phyloP scores from a whole-genome alignment of 2,797 vertebrate species.

The Sebastes oblongus region DNA sequence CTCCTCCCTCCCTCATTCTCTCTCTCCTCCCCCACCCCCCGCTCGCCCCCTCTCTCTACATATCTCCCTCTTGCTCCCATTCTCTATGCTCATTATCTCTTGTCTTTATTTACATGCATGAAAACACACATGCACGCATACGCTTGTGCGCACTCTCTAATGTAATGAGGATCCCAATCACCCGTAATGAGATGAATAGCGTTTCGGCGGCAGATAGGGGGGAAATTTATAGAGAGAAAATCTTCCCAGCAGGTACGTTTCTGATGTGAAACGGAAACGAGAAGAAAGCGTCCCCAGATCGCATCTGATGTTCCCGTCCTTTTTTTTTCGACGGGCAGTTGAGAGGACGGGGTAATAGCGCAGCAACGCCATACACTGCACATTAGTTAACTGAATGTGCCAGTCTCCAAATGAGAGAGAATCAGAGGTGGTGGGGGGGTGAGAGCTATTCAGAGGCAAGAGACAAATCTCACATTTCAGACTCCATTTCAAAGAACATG shows the following conservation, averaged over 20 bases:
- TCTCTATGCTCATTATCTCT: conserved; percentile 76
- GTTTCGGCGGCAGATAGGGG: conserved; percentile 58
- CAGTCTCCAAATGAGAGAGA: conserved; percentile 72
- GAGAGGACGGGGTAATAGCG: conserved; percentile 68
- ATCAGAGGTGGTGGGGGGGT: conserved; percentile 19
- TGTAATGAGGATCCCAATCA: conserved; percentile 75
- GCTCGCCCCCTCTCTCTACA: conserved; percentile 25
- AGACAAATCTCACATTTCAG: conserved; percentile 83
- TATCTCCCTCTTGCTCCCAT: conserved; percentile 42
- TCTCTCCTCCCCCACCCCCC: background rate
- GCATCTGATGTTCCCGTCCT: conserved; percentile 64
- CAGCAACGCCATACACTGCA: conserved; percentile 55
- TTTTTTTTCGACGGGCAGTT: conserved; percentile 55
- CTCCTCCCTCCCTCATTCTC: conserved; percentile 67
- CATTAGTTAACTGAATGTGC: conserved; percentile 78
- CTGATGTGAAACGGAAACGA: conserved; percentile 67
- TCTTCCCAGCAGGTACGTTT: conserved; percentile 71
- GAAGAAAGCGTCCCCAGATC: conserved; percentile 72
- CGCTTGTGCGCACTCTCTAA: conserved; percentile 46
- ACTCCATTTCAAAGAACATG: conserved; percentile 84
- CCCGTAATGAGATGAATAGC: conserved; percentile 72
- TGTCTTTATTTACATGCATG: conserved; percentile 80
- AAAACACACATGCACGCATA: conserved; percentile 68
- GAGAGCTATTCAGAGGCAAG: conserved; percentile 61
- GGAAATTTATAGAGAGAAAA: conserved; percentile 58